phyloP scores from a whole-genome alignment of 2,113 vertebrate genomes.

The Notarius quadriscutis region DNA sequence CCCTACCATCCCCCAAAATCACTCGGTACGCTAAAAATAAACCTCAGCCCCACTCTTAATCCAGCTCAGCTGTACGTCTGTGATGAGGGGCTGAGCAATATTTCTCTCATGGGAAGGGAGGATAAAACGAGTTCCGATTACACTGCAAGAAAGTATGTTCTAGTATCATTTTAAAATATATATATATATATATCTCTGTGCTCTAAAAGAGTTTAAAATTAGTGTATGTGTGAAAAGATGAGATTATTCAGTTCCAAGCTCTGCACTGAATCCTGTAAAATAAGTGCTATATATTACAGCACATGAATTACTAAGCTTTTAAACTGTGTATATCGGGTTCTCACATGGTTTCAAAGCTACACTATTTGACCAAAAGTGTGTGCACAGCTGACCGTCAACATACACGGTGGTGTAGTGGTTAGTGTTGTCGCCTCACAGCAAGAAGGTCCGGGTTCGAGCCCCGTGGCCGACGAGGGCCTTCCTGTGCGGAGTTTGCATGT shows the following conservation, averaged over 20 bases:
- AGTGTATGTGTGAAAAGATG: background rate
- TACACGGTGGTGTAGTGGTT: too few species aligned
- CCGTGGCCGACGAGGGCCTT: too few species aligned
- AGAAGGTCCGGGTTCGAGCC: too few species aligned
- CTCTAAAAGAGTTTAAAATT: background rate
- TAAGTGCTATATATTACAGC: background rate
- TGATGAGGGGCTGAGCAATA: constrained; percentile 48
- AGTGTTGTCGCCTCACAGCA: too few species aligned
- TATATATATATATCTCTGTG: too few species aligned
- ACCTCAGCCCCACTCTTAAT: constrained; percentile 58
- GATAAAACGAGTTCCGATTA: constrained; percentile 29
- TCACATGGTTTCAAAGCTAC: background rate
- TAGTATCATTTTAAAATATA: background rate
- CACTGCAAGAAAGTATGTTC: constrained; percentile 15
- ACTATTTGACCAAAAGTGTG: background rate
- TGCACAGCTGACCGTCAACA: background rate
- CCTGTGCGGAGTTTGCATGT: too few species aligned
- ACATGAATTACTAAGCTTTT: background rate
- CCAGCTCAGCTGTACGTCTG: constrained; percentile 64
- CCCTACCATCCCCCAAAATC: constrained; percentile 35
- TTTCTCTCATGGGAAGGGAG: background rate
- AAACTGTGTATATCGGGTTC: background rate
- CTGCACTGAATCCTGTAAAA: background rate
- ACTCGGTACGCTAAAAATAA: constrained; percentile 68
- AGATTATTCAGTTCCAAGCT: background rate